Evolutionary conservation across 2,113 vertebrate species (phyloP), one percentile per base, ranked within the genome.

Genomic region (Cebidichthys violaceus): DNA sequence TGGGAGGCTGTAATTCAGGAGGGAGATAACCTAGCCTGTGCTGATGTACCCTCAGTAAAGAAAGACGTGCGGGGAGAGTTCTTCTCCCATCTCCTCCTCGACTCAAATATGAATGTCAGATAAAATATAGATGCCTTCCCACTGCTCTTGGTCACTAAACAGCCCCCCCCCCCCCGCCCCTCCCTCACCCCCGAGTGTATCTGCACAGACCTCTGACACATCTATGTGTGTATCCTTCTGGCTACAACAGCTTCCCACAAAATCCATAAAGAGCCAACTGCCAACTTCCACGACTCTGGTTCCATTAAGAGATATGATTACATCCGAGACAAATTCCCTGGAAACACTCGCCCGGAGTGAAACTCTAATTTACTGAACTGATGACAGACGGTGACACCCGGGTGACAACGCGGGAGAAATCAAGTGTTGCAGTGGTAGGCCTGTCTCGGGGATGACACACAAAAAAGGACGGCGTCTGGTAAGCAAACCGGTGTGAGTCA

Each of bases 401-500:
- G 67, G 77, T 77, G 90, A 90, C 87, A 84, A 85, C 57, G 64
- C 84, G 73, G 82, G 83, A 87, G 75, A 81, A 92, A 92, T 87
- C 57, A 43, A 86, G 81, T 85, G 87, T 87, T 87, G 73, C 78
- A 54, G 59, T 55, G 84, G 79, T 77, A 4, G 31, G 31, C 31
- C 31, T 83, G 86, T 85, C 80, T 50, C 75, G 1, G 37, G 57
- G 81, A 87, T 91, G 88, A 93, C 88, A 87, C 79, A 55, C 9
- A 22, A 31, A 31, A 89, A 73, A 89, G 83, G 88, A 92, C 64
- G 67, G n/a, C 37, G 82, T 87, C 82, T 90, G 89, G 75, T 72
- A 77, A 89, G 85, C 67, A 78, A 92, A 91, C 82, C 75, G 85
- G 84, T 87, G 85, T 90, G 90, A 92, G 86, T 89, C 85, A 90